Conservation (phyloP, 2,113 vertebrate species). For the Manacus vitellinus region DNA sequence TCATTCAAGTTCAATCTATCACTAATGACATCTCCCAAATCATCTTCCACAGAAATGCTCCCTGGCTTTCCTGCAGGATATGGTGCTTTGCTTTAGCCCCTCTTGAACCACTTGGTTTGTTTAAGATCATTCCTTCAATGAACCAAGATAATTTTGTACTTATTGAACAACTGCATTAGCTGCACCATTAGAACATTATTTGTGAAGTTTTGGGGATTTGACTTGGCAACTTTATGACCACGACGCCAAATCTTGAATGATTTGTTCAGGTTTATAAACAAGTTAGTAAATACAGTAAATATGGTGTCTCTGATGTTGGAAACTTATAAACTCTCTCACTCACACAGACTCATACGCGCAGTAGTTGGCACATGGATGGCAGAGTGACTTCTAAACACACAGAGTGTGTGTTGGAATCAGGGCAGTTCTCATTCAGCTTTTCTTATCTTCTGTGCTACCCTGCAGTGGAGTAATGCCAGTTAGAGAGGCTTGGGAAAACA, state of each 20-base stretch:
- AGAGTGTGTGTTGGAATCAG: not conserved
- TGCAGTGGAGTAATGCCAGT: not conserved
- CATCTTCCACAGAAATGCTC: not conserved
- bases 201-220: not conserved
- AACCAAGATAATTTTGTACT: not conserved
- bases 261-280: not conserved
- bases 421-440: constrained; percentile 27
- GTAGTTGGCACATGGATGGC: not conserved
- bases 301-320: not conserved
- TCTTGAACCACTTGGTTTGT: not conserved
- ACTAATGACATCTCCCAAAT: not conserved
- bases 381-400: not conserved
- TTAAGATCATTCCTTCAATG: not conserved
- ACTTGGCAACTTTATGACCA: not conserved
- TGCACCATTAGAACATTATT: not conserved
- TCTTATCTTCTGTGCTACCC: not conserved
- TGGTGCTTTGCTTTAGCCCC: not conserved
- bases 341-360: accelerated
- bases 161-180: not conserved
- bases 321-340: not conserved
- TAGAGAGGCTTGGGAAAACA: constrained; percentile 17
- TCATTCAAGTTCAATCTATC: not conserved
- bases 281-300: not conserved
- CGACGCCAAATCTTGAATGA: not conserved
- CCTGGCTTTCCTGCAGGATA: not conserved